phyloP scores from a whole-genome alignment of 2,888 invertebrate genomes.

The Cosmorhoe ocellata region DNA sequence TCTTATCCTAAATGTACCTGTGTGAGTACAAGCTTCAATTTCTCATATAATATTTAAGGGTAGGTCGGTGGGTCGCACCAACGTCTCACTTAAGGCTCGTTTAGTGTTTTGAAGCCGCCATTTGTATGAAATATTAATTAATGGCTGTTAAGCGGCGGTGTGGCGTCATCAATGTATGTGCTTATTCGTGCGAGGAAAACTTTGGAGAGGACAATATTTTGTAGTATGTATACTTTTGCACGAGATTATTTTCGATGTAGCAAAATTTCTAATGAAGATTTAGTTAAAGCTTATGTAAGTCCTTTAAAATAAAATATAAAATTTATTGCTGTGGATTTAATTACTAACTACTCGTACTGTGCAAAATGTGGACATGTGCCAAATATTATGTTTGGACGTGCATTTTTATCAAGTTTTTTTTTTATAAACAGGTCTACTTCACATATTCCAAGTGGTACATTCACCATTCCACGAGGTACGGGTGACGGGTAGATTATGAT shows the following conservation, averaged over 20 bases:
- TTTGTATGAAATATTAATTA: constrained; percentile 80
- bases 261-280: too few species aligned
- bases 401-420: too few species aligned
- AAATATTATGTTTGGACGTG: too few species aligned
- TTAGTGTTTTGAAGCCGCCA: constrained; percentile 75
- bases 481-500: constrained; percentile 51
- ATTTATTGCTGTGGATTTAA: too few species aligned
- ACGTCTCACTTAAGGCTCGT: constrained; percentile 66
- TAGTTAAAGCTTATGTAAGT: too few species aligned
- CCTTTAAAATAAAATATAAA: too few species aligned
- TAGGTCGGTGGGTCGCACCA: constrained; percentile 47
- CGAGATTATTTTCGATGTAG: too few species aligned
- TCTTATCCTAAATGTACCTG: constrained; percentile 6
- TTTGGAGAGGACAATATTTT: constrained; percentile 6
- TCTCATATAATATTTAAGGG: constrained; percentile 49
- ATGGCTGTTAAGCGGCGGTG: constrained; percentile 56
- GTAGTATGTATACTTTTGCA: neutral
- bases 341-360: too few species aligned
- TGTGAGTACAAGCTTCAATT: constrained; percentile 8
- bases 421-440: constrained; percentile 43
- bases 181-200: constrained; percentile 4
- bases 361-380: too few species aligned
- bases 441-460: constrained; percentile 53
- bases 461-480: constrained; percentile 47
- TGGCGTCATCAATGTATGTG: constrained; percentile 1